Conservation (phyloP, 1,140 invertebrate genomes). For the Penaeus vannamei region DNA sequence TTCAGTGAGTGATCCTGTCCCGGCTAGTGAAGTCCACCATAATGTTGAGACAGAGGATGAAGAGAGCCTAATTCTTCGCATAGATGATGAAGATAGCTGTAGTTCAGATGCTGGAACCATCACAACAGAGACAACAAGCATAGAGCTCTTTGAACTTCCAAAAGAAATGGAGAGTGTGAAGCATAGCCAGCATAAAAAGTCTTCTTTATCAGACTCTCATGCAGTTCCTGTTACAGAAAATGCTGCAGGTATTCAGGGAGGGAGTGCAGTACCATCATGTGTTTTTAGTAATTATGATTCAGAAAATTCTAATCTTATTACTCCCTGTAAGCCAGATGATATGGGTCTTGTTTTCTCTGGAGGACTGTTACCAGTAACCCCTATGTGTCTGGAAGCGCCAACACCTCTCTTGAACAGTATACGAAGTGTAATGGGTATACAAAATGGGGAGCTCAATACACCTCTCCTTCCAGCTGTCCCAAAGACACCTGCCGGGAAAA, state of each 20-base stretch:
- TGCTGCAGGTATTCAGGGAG: neutral
- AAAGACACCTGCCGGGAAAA: neutral
- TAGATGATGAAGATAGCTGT: constrained; percentile 45
- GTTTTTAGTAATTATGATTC: neutral
- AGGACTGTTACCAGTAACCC: constrained; percentile 17
- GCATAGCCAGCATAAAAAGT: neutral
- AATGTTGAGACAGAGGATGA: constrained; percentile 37
- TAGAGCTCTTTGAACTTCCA: constrained; percentile 36
- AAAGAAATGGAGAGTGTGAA: neutral
- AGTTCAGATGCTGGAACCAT: constrained; percentile 10
- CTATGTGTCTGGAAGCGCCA: constrained; percentile 43
- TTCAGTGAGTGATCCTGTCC: neutral
- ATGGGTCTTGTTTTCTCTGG: neutral
- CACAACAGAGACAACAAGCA: constrained; percentile 25
- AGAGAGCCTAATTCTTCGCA: constrained; percentile 42
- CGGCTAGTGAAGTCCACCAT: neutral
- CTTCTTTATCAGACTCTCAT: no score
- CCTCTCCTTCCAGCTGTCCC: constrained; percentile 15
- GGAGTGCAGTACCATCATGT: no score
- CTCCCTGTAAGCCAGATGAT: constrained; percentile 38
- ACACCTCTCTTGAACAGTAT: constrained; percentile 40
- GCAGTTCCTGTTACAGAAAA: neutral
- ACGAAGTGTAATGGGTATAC: neutral
- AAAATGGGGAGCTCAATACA: constrained; percentile 47
- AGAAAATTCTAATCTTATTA: constrained; percentile 5